Conservation (phyloP, 2,113 vertebrate genomes). For the Ceuthmochares aereus region DNA sequence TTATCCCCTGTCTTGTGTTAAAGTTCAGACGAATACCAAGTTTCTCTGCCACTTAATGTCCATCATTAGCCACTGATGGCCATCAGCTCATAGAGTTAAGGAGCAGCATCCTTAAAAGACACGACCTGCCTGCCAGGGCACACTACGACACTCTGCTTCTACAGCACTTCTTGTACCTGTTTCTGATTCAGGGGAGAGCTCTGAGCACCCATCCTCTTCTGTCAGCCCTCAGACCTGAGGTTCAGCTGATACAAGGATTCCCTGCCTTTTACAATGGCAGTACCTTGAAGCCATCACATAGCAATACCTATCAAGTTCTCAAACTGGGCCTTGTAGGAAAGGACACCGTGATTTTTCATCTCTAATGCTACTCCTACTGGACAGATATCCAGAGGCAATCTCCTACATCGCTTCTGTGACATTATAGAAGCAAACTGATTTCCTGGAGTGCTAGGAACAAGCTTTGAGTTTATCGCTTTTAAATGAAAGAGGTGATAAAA, state of each 20-base stretch:
- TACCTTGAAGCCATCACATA: neutral
- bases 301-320: neutral
- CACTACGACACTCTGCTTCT: neutral
- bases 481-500: constrained; percentile 1
- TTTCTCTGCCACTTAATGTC: neutral
- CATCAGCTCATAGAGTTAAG: neutral
- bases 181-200: neutral
- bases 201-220: neutral
- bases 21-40: neutral
- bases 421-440: neutral
- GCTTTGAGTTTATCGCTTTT: neutral
- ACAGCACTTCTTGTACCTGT: neutral
- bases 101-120: neutral
- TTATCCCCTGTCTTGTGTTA: neutral
- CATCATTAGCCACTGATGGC: neutral
- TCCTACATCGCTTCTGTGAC: neutral
- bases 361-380: neutral
- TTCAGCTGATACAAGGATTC: neutral
- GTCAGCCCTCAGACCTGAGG: neutral
- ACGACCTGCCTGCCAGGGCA: neutral
- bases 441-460: neutral
- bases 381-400: neutral
- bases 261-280: neutral
- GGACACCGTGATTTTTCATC: neutral
- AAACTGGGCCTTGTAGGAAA: neutral